Evolutionary conservation across 2,888 invertebrate genomes (phyloP), one percentile per base, ranked within the genome.

Genomic region (Caenorhabditis panamensis): DNA sequence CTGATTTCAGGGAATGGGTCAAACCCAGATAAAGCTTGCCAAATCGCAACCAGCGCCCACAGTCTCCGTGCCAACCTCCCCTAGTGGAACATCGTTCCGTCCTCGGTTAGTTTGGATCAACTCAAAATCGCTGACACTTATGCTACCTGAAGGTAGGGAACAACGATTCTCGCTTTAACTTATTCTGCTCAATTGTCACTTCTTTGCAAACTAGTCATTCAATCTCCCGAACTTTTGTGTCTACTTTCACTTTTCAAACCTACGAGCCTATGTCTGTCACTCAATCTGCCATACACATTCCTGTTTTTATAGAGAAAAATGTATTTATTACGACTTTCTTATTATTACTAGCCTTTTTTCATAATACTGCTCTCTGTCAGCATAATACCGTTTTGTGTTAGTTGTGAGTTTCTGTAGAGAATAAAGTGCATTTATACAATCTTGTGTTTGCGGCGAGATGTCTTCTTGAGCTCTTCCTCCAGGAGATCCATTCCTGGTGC

Each of bases 81-180:
- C 83, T 1, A 69, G 63, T 9, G 84, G 80, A n/a, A 75, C 67
- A 20, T 61, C 83, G 37, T 86, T 84, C 62, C 75, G 81, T 2
- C 97, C 97, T 5, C 94, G 96, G 66, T 93, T 99, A 24, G 95
- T 97, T 26, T 99, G 98, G 98, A 95, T 96, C 80, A 96, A 96
- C 91, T 95, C 95, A 90, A 94, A 96, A 69, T 95, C 96, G 31
- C 96, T 98, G 58, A 95, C 96, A 0, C 93, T 98, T 22, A 95
- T 97, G 94, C 93, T 97, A 84, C 96, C 96, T 11, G 97, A 98
- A 92, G 97, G 98, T 31, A 95, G 96, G 0, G 98, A 99, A 92
- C 89, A 91, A 71, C 79, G 91, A 20, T 91, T 91, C 56, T 79
- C 87, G 36, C 67, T 87, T 58, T 76, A 76, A 66, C n/a, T 36